Percentiles rank a stretch among this genome's conserved stretches.
These are phyloP conservation scores for Uropsilus gracilis DNA, from an alignment of 2,113 vertebrate genomes.

Conservation along the genomic window DNA sequence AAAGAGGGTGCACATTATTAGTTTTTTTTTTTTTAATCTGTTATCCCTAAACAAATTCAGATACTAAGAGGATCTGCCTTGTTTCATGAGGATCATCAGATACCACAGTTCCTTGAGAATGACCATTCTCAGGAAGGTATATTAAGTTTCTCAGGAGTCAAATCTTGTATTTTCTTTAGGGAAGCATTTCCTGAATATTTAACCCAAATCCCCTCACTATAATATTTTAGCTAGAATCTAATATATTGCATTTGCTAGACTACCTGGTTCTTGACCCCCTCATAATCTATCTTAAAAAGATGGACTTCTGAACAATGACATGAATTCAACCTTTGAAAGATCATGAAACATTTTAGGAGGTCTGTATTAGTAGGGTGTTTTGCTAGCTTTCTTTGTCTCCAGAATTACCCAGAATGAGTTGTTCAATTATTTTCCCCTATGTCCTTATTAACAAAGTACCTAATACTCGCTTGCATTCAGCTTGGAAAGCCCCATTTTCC, in stretches of 20 bases:
- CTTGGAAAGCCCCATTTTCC: neutral
- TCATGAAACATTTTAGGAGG: neutral
- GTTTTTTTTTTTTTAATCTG: neutral
- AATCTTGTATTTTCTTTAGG: neutral
- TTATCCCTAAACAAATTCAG: neutral
- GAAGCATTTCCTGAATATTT: slow-evolving; percentile 49
- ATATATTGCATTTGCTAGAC: slow-evolving; percentile 27
- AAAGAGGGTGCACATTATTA: neutral
- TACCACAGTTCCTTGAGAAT: neutral
- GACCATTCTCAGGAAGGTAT: neutral
- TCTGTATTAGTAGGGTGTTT: neutral
- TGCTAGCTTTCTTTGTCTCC: neutral
- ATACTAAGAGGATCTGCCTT: neutral
- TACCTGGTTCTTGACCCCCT: slow-evolving; percentile 24
- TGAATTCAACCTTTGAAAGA: neutral
- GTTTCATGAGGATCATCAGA: neutral
- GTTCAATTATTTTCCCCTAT: neutral
- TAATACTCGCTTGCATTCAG: neutral
- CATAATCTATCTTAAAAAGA: neutral
- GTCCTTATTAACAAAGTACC: neutral
- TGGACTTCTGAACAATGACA: neutral
- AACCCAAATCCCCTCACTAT: slow-evolving; percentile 53
- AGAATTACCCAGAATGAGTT: slow-evolving; percentile 6
- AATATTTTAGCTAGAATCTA: slow-evolving; percentile 53
- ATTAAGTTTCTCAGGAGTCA: neutral